phyloP scores from a whole-genome alignment of 2,888 invertebrate species.

The Athalia circularis region DNA sequence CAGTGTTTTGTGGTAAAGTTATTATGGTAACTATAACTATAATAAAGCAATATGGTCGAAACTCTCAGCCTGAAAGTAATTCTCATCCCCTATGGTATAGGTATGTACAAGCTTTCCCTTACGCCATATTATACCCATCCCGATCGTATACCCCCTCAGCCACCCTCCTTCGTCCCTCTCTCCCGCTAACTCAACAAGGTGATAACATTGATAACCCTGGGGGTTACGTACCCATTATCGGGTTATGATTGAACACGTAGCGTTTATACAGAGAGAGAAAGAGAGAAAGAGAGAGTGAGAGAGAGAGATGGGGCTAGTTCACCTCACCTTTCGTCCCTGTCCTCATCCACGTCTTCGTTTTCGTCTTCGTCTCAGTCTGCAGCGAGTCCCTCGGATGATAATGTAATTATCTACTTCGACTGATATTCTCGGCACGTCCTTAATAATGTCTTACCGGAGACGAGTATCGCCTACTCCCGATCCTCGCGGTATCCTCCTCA shows the following conservation, averaged over 20 bases:
- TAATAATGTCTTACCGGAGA: conserved; percentile 62
- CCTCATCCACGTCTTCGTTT: conserved; percentile 30
- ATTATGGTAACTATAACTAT: too few relatives aligned
- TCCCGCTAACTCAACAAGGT: conserved; percentile 27
- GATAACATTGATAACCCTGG: conserved; percentile 44
- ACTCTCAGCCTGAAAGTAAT: neutral
- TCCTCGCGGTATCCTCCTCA: conserved; percentile 48
- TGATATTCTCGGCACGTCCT: conserved; percentile 60
- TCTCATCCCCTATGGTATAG: neutral
- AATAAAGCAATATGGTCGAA: too few relatives aligned
- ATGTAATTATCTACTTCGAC: conserved; percentile 58
- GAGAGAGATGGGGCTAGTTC: conserved; percentile 19
- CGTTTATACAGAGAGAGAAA: conserved; percentile 32
- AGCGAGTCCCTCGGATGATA: conserved; percentile 51
- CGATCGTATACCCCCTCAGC: too few relatives aligned
- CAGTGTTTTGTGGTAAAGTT: too few relatives aligned
- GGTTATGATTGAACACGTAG: conserved; percentile 48
- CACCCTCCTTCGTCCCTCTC: too few relatives aligned
- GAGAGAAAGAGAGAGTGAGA: conserved; percentile 23
- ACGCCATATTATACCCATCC: too few relatives aligned
- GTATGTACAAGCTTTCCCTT: neutral
- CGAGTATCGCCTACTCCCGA: conserved; percentile 51
- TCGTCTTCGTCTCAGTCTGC: conserved; percentile 15
- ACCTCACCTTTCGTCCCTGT: conserved; percentile 22
- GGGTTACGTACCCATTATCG: conserved; percentile 45